A percentile compares a stretch with the other conserved stretches of the same genome.
Evolutionary conservation across 2,113 vertebrate species (phyloP).

Genomic region (Gobius niger): DNA sequence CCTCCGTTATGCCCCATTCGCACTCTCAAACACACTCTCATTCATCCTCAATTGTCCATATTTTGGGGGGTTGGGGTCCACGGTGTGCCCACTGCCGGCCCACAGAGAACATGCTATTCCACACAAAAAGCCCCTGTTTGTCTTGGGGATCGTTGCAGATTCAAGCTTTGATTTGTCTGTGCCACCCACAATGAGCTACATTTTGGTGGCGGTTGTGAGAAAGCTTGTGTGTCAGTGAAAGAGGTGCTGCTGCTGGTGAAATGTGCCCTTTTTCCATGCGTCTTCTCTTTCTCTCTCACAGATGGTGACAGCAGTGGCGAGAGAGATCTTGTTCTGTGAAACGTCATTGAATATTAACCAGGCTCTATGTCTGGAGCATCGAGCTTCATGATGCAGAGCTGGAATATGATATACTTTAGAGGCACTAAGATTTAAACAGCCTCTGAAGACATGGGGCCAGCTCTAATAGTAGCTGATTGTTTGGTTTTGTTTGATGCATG

Average conservation of each 20-base stretch:
- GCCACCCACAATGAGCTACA: conserved; percentile 15
- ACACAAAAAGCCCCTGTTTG: too few species aligned
- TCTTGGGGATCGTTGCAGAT: conserved; percentile 2
- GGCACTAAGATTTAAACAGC: conserved; percentile 42
- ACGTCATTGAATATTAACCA: conserved; percentile 71
- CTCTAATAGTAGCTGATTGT: conserved; percentile 3
- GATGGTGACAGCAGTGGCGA: conserved; percentile 66
- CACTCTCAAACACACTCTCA: too few species aligned
- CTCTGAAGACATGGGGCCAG: conserved; percentile 19
- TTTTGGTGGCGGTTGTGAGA: conserved; percentile 30
- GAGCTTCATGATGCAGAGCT: conserved; percentile 29
- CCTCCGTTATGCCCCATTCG: too few species aligned
- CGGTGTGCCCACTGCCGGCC: too few species aligned
- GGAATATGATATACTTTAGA: conserved; percentile 45
- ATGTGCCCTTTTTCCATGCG: conserved; percentile 70
- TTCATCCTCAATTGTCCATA: too few species aligned
- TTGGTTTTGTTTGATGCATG: not conserved
- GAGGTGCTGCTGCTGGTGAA: conserved; percentile 57
- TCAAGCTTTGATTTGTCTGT: conserved; percentile 35
- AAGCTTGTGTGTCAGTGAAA: conserved; percentile 70
- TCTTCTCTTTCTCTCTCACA: conserved; percentile 66
- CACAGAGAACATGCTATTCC: too few species aligned
- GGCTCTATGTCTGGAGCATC: conserved; percentile 49
- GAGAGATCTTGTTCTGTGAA: conserved; percentile 74
- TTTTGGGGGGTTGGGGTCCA: too few species aligned